These are phyloP conservation scores for Sinotaia quadrata DNA, from an alignment of 2,888 invertebrate species.

Conservation along the genomic window DNA sequence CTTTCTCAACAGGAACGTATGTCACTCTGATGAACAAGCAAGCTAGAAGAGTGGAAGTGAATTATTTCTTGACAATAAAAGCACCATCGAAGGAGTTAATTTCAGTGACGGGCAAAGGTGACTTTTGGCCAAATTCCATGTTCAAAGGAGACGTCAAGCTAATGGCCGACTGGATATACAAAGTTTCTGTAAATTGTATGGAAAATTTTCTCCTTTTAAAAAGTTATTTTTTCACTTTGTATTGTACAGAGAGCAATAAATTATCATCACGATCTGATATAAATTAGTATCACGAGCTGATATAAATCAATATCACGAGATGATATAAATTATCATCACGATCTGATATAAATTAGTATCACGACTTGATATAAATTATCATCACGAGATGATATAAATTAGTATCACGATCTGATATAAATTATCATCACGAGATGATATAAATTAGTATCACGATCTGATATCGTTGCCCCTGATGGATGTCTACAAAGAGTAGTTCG, in stretches of 20 bases:
- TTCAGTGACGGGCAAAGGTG: slow-evolving; percentile 24
- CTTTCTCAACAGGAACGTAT: slow-evolving; percentile 37
- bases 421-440: no score
- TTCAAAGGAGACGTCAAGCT: slow-evolving; percentile 21
- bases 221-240: no score
- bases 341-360: no score
- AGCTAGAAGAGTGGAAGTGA: slow-evolving; percentile 23
- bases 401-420: no score
- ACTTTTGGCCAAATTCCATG: slow-evolving; percentile 34
- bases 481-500: no score
- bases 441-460: no score
- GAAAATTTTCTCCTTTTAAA: no score
- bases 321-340: no score
- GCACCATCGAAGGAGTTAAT: slow-evolving; percentile 13
- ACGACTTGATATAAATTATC: no score
- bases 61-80: slow-evolving; percentile 41
- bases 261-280: neutral
- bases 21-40: slow-evolving; percentile 24
- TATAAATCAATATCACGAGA: neutral
- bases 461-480: no score
- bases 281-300: neutral
- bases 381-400: no score
- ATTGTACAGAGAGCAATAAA: no score
- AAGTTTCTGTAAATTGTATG: slow-evolving; percentile 10
- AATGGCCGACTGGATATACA: neutral